Base-by-base conservation (phyloP, 2,888 invertebrate genomes). In the Brachyptera putata region DNA sequence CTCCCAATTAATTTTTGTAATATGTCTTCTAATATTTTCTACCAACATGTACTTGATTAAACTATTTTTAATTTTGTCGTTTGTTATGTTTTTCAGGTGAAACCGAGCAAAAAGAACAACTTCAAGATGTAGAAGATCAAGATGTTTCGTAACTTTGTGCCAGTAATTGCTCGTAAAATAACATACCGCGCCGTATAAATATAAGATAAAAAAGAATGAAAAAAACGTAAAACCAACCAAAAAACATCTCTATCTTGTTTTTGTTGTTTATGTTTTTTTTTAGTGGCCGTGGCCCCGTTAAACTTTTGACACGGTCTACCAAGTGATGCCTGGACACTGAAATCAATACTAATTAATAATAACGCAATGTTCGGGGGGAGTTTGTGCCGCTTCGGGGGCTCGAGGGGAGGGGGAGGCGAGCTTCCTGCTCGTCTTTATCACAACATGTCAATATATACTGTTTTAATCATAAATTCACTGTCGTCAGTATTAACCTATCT, bases 111-210 rank as follows among this genome's bases (percentile, higher is more conserved):
- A 93, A 92, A 80, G 91, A 91, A 78, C 87, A 88, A 77, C 84
- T 91, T 76, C 91, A 92, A 78, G 95, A 95, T 78, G 91, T 87
- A 74, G 94, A 95, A 77, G 93, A 93, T 79, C 93, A 94, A 80
- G 94, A 94, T 80, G 92, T 92, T 80, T 93, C 93, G 89, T 93
- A 93, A 93, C 68, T 64, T 57, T 61, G 59, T 63, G 59, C 57
- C 62, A 57, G 56, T 30, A 46, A 58, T 55, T 57, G 43, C 37
- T 61, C 56, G 57, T 53, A 53, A 53, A 16, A n/a, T 53, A 36
- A 53, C 53, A 34, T 22, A 53, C 55, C 55, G 56, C 61, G 58
- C 50, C 61, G 57, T 58, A 60, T 41, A 56, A n/a, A 55, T 46
- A 30, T 58, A 56, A 57, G 46, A 58, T 53, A 55, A n/a, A n/a